Percentiles rank a stretch among this genome's conserved stretches.
Evolutionary conservation across 2,888 invertebrate species (phyloP).

Genomic region (Drosophila barbarae): DNA sequence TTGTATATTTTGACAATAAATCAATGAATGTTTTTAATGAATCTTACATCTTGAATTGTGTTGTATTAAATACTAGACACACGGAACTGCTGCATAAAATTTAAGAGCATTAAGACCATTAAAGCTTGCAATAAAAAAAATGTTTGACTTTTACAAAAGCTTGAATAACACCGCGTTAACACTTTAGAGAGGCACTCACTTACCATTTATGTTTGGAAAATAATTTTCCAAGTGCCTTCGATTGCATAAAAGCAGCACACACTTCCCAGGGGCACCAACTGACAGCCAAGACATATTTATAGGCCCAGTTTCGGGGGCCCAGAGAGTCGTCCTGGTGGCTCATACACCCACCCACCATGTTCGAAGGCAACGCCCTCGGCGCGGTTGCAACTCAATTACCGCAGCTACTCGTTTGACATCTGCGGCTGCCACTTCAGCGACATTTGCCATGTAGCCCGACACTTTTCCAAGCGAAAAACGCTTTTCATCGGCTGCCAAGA

Average conservation of each 20-base stretch:
- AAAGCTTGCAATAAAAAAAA: not conserved
- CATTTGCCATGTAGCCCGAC: constrained; percentile 28
- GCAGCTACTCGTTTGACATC: constrained; percentile 24
- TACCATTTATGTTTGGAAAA: not conserved
- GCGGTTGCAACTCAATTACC: constrained; percentile 59
- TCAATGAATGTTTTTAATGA: not conserved
- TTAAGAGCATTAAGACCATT: not conserved
- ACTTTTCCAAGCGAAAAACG: constrained; percentile 37
- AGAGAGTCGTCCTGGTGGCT: constrained; percentile 18
- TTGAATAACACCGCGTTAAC: not conserved
- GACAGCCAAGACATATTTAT: constrained; percentile 37
- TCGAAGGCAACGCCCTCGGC: constrained; percentile 31
- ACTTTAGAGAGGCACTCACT: not conserved
- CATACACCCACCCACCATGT: constrained; percentile 11
- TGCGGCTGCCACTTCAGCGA: constrained; percentile 8
- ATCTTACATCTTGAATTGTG: not conserved
- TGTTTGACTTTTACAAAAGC: constrained; percentile 3
- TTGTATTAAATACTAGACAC: not conserved
- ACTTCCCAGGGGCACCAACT: constrained; percentile 29
- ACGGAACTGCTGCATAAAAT: too few species aligned
- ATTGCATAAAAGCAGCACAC: constrained; percentile 19
- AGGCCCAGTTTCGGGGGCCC: constrained; percentile 26
- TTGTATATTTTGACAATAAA: not conserved
- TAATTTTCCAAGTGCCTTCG: constrained; percentile 8
- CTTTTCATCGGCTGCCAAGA: constrained; percentile 27